A percentile compares a stretch with the other conserved stretches of the same genome.
Evolutionary conservation across 2,797 vertebrate species (phyloP).

Genomic region (Aplochiton taeniatus): DNA sequence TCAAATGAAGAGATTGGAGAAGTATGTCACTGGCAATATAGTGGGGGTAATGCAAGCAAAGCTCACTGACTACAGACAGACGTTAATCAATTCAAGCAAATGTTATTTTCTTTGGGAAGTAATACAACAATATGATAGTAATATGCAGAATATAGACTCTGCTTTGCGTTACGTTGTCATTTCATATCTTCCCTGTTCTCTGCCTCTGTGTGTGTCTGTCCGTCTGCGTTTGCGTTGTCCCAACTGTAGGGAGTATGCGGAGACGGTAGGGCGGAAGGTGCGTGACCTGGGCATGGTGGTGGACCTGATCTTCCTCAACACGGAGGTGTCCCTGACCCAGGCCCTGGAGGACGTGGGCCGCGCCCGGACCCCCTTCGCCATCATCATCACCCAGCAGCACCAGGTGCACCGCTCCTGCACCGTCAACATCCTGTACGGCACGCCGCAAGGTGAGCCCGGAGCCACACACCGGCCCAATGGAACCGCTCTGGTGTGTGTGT

Average conservation of each 20-base stretch:
- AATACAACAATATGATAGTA: too few relatives aligned
- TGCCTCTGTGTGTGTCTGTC: conserved; percentile 17
- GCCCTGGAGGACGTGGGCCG: conserved; percentile 94
- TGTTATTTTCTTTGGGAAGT: too few relatives aligned
- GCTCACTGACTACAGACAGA: too few relatives aligned
- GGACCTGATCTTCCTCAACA: conserved; percentile 98
- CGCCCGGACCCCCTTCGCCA: conserved; percentile 95
- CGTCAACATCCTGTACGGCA: conserved; percentile 97
- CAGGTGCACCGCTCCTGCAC: conserved; percentile 97
- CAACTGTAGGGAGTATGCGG: conserved; percentile 89
- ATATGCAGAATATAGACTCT: too few relatives aligned
- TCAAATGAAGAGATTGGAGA: too few relatives aligned
- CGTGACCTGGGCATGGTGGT: conserved; percentile 97
- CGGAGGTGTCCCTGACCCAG: conserved; percentile 94
- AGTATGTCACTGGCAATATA: too few relatives aligned
- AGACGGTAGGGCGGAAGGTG: conserved; percentile 93
- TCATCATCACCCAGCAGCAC: conserved; percentile 97
- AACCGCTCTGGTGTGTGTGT: neutral
- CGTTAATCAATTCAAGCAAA: too few relatives aligned
- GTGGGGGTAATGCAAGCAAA: too few relatives aligned
- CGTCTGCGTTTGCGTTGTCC: conserved; percentile 16
- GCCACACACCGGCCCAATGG: neutral
- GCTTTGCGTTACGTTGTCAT: conserved; percentile 37
- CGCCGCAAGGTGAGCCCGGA: conserved; percentile 87
- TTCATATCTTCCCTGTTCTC: conserved; percentile 48